Conservation (phyloP, 2,888 invertebrate genomes). For the Nymphalis urticae region DNA sequence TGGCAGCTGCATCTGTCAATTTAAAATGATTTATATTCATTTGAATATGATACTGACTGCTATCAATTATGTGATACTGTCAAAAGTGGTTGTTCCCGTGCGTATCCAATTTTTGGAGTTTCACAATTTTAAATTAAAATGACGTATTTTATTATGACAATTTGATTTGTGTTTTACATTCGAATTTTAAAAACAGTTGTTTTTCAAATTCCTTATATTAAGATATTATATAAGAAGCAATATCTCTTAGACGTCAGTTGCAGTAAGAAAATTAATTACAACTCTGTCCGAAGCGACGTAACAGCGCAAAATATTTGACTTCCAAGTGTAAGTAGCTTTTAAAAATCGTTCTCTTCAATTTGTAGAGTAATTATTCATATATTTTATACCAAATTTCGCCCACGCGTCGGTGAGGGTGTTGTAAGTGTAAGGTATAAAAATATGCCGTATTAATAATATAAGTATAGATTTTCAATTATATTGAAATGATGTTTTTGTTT, state of each 20-base stretch:
- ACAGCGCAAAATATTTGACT: slow-evolving; percentile 17
- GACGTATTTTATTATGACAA: not conserved
- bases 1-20: slow-evolving; percentile 41
- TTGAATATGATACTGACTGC: slow-evolving; percentile 1
- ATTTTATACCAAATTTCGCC: not conserved
- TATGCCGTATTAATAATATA: no score
- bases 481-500: no score
- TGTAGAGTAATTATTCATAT: not conserved
- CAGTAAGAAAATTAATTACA: slow-evolving; percentile 30
- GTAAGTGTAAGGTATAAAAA: no score
- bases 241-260: slow-evolving; percentile 6
- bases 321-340: slow-evolving; percentile 11
- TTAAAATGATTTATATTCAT: slow-evolving; percentile 21
- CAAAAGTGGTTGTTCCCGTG: not conserved
- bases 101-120: slow-evolving; percentile 12
- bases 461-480: no score
- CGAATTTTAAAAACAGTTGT: not conserved
- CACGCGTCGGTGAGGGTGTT: no score
- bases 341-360: not conserved
- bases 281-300: slow-evolving; percentile 5
- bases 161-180: slow-evolving; percentile 4
- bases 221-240: not conserved
- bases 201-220: not conserved
- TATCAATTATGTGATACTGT: slow-evolving; percentile 1
- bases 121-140: not conserved